phyloP scores from a whole-genome alignment of 2,797 vertebrate genomes.

The Nothura maculosa region DNA sequence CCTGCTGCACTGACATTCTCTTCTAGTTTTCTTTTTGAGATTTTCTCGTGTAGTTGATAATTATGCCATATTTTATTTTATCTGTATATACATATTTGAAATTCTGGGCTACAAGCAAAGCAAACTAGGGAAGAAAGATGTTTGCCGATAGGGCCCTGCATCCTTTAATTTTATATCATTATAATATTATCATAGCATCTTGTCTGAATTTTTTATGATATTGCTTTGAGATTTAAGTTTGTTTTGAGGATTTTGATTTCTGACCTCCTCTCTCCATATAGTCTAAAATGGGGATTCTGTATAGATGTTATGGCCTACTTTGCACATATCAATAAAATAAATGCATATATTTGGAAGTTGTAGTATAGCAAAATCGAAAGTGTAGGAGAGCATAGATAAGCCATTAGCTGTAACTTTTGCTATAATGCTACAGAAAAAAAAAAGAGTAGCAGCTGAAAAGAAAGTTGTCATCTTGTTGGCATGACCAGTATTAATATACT shows the following conservation, averaged over 20 bases:
- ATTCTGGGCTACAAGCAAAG: neutral
- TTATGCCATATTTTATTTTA: neutral
- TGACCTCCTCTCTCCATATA: neutral
- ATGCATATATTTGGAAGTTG: neutral
- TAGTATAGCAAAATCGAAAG: neutral
- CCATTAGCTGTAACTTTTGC: neutral
- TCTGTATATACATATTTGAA: neutral
- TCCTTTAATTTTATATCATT: neutral
- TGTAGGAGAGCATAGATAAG: accelerated
- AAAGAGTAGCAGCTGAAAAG: neutral
- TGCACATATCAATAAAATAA: neutral
- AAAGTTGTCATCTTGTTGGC: neutral
- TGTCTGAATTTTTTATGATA: neutral
- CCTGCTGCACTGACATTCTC: neutral
- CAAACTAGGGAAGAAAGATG: neutral
- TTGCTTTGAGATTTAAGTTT: neutral
- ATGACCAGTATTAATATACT: neutral
- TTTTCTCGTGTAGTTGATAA: neutral
- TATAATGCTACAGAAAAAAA: neutral
- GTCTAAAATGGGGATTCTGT: neutral
- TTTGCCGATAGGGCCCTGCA: neutral
- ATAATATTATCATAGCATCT: neutral
- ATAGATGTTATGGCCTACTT: neutral
- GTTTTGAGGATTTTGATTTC: neutral
- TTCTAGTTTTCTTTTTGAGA: neutral